Evolutionary conservation across 2,797 vertebrate species (phyloP).

Genomic region (Apodemus agrarius): DNA sequence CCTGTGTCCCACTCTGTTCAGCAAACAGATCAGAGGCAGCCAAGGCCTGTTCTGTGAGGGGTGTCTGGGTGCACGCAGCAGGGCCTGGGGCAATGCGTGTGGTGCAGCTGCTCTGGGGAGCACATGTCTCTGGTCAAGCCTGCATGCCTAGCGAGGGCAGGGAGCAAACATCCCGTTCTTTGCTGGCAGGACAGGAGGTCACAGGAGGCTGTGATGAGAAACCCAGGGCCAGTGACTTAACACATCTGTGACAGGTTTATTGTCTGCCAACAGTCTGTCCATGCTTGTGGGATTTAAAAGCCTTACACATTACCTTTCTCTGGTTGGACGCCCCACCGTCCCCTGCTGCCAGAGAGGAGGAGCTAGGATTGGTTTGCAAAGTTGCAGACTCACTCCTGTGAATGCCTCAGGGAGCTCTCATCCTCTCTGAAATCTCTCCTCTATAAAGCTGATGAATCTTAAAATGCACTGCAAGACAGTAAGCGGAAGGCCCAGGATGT

Average conservation of each 20-base stretch:
- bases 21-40: background rate
- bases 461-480: background rate
- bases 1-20: background rate
- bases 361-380: background rate
- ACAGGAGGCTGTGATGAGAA: conserved; percentile 13
- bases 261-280: conserved; percentile 57
- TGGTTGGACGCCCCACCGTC: background rate
- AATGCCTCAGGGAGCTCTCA: background rate
- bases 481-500: background rate
- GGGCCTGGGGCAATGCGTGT: background rate
- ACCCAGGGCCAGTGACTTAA: conserved; percentile 54
- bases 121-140: background rate
- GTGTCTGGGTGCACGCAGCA: rapidly evolving
- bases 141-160: background rate
- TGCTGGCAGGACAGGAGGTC: conserved; percentile 56
- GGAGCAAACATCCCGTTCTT: background rate
- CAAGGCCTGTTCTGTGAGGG: background rate
- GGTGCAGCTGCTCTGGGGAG: conserved; percentile 14
- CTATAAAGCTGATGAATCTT: background rate
- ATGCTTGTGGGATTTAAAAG: conserved; percentile 49
- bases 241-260: conserved; percentile 56
- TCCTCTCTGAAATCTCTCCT: background rate
- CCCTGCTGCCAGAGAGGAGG: background rate
- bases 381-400: background rate
- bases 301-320: background rate